Percentiles rank a stretch among this genome's conserved stretches.
These are phyloP conservation scores for Oegoconia quadripuncta DNA, from an alignment of 2,888 invertebrate species.

Conservation along the genomic window DNA sequence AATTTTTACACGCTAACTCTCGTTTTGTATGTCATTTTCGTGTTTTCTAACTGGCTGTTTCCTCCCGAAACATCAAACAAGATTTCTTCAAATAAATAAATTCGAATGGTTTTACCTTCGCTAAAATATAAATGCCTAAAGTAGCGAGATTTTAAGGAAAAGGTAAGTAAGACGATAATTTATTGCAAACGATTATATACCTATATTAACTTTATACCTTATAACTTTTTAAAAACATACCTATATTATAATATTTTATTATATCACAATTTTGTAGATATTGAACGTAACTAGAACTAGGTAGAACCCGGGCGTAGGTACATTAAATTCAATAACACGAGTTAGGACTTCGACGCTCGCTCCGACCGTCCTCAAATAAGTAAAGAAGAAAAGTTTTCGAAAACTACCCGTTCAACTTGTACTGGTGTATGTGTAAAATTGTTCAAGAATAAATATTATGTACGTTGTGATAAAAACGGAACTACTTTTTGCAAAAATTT, in stretches of 20 bases:
- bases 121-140: constrained; percentile 10
- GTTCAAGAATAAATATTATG: constrained; percentile 52
- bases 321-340: constrained; percentile 78
- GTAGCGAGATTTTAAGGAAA: constrained; percentile 5
- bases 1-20: constrained; percentile 48
- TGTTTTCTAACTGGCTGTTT: constrained; percentile 28
- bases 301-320: constrained; percentile 53
- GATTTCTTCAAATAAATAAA: constrained; percentile 24
- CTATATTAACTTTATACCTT: no score
- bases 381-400: constrained; percentile 71
- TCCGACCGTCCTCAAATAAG: constrained; percentile 76
- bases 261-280: constrained; percentile 49
- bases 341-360: constrained; percentile 76
- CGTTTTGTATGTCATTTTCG: constrained; percentile 43
- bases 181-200: no score
- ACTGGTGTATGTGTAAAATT: constrained; percentile 60
- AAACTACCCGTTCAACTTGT: constrained; percentile 66
- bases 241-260: not conserved
- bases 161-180: constrained; percentile 2
- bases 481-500: not conserved
- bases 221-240: not conserved
- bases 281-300: constrained; percentile 61
- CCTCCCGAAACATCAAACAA: constrained; percentile 32
- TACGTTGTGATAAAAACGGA: constrained; percentile 15
- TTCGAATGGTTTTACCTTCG: constrained; percentile 11